Conservation (phyloP, 2,113 vertebrate species). For the Melanerpes formicivorus region DNA sequence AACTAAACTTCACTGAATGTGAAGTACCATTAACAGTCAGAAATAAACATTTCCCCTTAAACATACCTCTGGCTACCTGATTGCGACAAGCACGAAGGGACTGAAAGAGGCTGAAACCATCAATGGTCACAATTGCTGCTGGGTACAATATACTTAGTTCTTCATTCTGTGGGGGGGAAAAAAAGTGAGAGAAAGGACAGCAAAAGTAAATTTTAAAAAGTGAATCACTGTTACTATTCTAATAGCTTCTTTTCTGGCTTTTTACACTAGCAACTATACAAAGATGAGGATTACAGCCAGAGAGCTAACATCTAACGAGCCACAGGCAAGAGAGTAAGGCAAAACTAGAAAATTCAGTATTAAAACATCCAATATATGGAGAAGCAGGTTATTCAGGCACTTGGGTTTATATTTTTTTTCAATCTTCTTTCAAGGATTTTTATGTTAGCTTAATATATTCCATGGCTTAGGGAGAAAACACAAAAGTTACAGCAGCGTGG, state of each 20-base stretch:
- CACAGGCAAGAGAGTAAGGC: not conserved
- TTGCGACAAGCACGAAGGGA: slow-evolving; percentile 97
- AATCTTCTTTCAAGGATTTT: not conserved
- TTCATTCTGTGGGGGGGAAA: slow-evolving; percentile 82
- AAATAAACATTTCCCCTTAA: not conserved
- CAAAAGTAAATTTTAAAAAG: not conserved
- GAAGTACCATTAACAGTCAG: not conserved
- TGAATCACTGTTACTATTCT: not conserved
- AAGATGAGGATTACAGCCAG: not conserved
- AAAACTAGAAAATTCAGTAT: not conserved
- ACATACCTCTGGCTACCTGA: slow-evolving; percentile 95
- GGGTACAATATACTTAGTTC: slow-evolving; percentile 96
- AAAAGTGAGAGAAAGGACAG: not conserved
- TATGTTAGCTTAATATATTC: not conserved
- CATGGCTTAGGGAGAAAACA: not conserved
- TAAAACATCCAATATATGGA: not conserved
- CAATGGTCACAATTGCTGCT: slow-evolving; percentile 93
- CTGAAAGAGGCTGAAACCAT: slow-evolving; percentile 98
- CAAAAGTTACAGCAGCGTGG: not conserved
- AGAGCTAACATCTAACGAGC: not conserved
- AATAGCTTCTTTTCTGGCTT: not conserved
- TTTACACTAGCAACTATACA: not conserved
- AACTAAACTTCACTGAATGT: not conserved
- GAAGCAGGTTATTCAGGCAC: not conserved
- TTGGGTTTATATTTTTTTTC: not conserved